Percentiles rank a stretch among this genome's conserved stretches.
Evolutionary conservation across 2,797 vertebrate species (phyloP).

Genomic region (Squalus acanthias): DNA sequence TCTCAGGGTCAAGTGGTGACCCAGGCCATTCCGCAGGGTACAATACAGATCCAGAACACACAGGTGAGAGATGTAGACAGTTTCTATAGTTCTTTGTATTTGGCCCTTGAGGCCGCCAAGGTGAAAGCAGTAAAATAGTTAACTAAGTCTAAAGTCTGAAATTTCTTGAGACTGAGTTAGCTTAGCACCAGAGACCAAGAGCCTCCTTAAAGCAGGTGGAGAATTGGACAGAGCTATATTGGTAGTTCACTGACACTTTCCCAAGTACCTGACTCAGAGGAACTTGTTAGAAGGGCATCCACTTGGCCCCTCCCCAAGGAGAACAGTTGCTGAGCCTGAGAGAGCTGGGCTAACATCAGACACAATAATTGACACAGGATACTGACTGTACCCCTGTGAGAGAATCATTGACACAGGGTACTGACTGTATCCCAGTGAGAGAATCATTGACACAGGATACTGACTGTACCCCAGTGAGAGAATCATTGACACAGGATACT

Average conservation of each 20-base stretch:
- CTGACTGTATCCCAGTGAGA: neutral
- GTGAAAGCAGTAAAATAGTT: neutral
- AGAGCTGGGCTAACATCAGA: too few relatives aligned
- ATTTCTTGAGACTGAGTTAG: neutral
- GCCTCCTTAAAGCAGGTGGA: neutral
- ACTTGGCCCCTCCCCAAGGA: neutral
- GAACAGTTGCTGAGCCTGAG: neutral
- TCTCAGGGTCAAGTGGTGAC: conserved; percentile 96
- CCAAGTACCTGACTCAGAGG: neutral
- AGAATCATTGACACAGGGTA: neutral
- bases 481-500: neutral
- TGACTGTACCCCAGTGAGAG: neutral
- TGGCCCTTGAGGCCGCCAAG: neutral
- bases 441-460: neutral
- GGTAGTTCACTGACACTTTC: neutral
- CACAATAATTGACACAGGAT: neutral
- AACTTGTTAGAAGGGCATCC: neutral
- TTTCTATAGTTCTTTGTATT: neutral
- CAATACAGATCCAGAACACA: conserved; percentile 92
- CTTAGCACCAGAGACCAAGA: neutral
- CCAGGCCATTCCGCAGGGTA: conserved; percentile 83
- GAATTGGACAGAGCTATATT: neutral
- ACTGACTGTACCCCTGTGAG: neutral
- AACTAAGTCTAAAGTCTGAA: neutral
- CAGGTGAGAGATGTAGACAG: conserved; percentile 69